Evolutionary conservation across 2,113 vertebrate genomes (phyloP).

Genomic region (Toxotes jaculatrix): DNA sequence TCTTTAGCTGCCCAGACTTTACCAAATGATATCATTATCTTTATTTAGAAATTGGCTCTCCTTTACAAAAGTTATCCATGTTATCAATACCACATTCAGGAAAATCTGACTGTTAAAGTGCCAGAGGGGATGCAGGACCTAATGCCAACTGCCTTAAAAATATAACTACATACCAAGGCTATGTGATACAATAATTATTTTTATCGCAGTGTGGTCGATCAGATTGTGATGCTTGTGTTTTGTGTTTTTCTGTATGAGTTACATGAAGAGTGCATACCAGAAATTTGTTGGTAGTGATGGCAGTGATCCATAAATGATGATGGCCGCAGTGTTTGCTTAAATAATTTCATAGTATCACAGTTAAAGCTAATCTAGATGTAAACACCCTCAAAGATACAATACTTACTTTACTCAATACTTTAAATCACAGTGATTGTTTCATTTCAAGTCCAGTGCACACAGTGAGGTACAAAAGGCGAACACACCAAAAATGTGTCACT

Average conservation of each 20-base stretch:
- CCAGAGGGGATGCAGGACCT: not conserved
- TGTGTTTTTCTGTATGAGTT: not conserved
- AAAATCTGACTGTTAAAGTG: not conserved
- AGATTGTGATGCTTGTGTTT: not conserved
- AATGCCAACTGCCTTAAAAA: not conserved
- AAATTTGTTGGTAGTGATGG: not conserved
- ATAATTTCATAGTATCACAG: not conserved
- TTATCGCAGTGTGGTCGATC: not conserved
- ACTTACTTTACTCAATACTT: slow-evolving; percentile 11
- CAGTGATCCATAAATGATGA: not conserved
- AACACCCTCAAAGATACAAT: slow-evolving; percentile 6
- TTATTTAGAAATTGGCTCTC: not conserved
- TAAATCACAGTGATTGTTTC: slow-evolving; percentile 11
- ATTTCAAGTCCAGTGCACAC: slow-evolving; percentile 14
- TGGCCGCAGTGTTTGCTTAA: not conserved
- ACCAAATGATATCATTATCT: not conserved
- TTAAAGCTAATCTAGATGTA: slow-evolving; percentile 15
- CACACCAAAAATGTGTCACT: slow-evolving; percentile 12
- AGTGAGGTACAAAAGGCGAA: not conserved
- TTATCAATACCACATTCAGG: not conserved
- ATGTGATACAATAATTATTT: not conserved
- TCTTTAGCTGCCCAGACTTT: too few relatives aligned
- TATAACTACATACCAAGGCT: not conserved
- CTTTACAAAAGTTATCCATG: not conserved
- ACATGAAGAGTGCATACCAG: not conserved